Percentiles rank a stretch among this genome's conserved stretches.
Conservation (phyloP, 2,797 vertebrate species). For the Cichlasoma orientale region DNA sequence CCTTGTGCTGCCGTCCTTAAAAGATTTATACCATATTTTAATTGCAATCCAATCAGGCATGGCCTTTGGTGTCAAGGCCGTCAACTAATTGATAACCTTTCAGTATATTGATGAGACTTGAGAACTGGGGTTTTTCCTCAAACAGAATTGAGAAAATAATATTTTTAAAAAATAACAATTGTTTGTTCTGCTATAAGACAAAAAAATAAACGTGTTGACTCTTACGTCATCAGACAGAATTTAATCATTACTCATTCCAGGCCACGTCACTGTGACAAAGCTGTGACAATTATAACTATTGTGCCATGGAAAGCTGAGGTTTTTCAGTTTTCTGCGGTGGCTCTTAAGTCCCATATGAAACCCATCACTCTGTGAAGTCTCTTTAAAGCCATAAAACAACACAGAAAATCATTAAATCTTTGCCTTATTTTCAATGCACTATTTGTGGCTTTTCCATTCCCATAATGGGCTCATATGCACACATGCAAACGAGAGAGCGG, state of each 20-base stretch:
- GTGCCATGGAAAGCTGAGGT: slow-evolving; percentile 63
- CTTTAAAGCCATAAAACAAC: slow-evolving; percentile 69
- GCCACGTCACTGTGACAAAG: slow-evolving; percentile 46
- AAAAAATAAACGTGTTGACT: slow-evolving; percentile 32
- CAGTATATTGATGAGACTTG: slow-evolving; percentile 53
- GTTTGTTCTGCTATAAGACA: slow-evolving; percentile 12
- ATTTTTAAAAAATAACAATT: not conserved
- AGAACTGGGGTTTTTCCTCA: slow-evolving; percentile 37
- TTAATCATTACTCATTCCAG: slow-evolving; percentile 23
- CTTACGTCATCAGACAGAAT: slow-evolving; percentile 5
- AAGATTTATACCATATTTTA: slow-evolving; percentile 63
- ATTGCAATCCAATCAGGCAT: slow-evolving; percentile 56
- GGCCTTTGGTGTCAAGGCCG: slow-evolving; percentile 64
- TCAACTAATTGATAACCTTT: slow-evolving; percentile 65
- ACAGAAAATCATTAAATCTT: slow-evolving; percentile 72
- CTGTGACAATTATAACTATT: slow-evolving; percentile 56
- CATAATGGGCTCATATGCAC: slow-evolving; percentile 49
- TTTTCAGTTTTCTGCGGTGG: slow-evolving; percentile 60
- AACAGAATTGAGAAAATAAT: slow-evolving; percentile 41
- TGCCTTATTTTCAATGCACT: slow-evolving; percentile 59
- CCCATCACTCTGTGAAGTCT: slow-evolving; percentile 60
- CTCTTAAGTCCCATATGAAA: slow-evolving; percentile 74
- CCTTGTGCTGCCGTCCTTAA: slow-evolving; percentile 44
- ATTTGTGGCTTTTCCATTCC: slow-evolving; percentile 68
- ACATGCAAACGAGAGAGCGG: slow-evolving; percentile 57